Base-by-base conservation (phyloP, 2,113 vertebrate genomes). In the Pelusios castaneus region DNA sequence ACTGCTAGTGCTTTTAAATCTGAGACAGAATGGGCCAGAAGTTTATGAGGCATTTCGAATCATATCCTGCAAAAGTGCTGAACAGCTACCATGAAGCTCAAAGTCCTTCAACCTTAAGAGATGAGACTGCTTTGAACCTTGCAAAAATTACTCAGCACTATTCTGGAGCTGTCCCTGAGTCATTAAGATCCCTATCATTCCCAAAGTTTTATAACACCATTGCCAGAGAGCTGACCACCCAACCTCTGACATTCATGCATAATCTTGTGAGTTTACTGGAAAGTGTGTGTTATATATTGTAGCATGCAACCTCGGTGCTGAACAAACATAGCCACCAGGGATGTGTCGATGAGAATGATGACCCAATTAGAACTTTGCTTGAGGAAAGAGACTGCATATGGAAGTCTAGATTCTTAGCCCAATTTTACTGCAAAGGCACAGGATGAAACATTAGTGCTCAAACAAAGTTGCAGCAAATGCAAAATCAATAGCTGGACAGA, bases 361-460 rank as follows among this genome's bases (percentile, higher is more conserved):
- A 84, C 19, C 75, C 60, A 96, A 45, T 93, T 93, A 90, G 60
- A 89, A 89, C 8, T 88, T 89, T 87, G 1, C 63, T 84, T 85
- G 55, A 85, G 27, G 51, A 93, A 91, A 87, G 3, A 45, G 27
- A 84, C 88, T 54, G 4, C 5, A 8, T 43, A 17, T 10, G 67
- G 78, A 85, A 89, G 10, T 85, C 84, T 80, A 82, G 1, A 2
- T 25, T 88, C 25, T 75, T 78, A 79, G 25, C 22, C 89, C 9
- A 22, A 1, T 88, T 95, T 91, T 84, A 60, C 38, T 84, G 34
- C 88, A 29, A 94, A 45, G 88, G 5, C 31, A 76, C 34, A 83
- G 86, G 77, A 85, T 79, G 0, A 84, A 93, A 87, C 58, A 89
- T 58, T 82, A 43, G 19, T 38, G 17, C 77, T 95, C 55, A 76